Evolutionary conservation across 2,797 vertebrate genomes (phyloP).

Genomic region (Lemur catta): DNA sequence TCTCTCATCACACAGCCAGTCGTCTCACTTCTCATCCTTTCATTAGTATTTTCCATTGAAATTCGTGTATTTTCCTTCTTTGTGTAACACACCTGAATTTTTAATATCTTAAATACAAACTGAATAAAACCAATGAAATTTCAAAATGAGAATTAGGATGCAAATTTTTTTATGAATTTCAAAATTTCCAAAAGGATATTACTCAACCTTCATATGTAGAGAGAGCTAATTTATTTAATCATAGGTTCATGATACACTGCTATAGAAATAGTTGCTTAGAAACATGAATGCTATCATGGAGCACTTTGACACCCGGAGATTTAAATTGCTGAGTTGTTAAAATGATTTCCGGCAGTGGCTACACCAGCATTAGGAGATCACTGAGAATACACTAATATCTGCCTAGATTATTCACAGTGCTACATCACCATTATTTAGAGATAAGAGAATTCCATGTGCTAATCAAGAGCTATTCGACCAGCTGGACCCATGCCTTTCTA

Average conservation of each 20-base stretch:
- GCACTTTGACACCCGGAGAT: neutral
- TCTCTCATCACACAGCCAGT: neutral
- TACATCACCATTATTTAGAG: neutral
- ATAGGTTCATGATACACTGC: slow-evolving; percentile 22
- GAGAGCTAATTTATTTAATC: slow-evolving; percentile 66
- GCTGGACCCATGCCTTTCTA: neutral
- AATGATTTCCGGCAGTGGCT: neutral
- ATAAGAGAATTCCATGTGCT: neutral
- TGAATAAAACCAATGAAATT: neutral
- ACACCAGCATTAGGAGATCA: neutral
- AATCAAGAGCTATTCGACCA: neutral
- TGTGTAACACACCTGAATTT: neutral
- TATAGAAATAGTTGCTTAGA: slow-evolving; percentile 65
- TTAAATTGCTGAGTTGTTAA: neutral
- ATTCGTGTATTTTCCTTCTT: neutral
- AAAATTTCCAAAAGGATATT: slow-evolving; percentile 38
- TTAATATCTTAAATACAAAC: slow-evolving; percentile 13
- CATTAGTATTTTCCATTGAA: slow-evolving; percentile 13
- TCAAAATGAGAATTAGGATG: slow-evolving; percentile 11
- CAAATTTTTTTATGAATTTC: slow-evolving; percentile 44
- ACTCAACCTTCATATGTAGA: neutral
- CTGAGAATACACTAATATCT: neutral
- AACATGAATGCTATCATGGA: slow-evolving; percentile 24
- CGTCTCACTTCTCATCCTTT: neutral
- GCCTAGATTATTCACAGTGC: neutral